Evolutionary conservation across 2,797 vertebrate genomes (phyloP).

Genomic region (Lepilemur septentrionalis): DNA sequence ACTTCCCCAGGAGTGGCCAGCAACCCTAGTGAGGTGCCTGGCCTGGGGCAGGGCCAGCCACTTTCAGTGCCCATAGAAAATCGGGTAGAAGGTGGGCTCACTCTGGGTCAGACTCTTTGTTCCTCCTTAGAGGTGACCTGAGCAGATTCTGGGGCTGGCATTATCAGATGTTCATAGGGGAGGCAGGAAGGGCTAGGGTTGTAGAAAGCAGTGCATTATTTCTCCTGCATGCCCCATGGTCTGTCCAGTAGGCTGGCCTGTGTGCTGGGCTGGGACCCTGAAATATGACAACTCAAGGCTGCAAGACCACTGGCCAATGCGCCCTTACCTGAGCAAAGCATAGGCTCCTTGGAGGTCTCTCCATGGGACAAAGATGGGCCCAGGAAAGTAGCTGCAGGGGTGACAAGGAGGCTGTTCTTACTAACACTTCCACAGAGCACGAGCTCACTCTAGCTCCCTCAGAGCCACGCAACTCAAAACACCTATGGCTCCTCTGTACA

Average conservation of each 20-base stretch:
- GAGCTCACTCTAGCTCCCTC: neutral
- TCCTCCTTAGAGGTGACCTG: neutral
- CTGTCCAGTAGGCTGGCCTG: neutral
- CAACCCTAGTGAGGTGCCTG: neutral
- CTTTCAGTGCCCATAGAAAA: neutral
- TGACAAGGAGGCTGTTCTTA: neutral
- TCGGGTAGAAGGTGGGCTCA: neutral
- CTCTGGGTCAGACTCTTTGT: neutral
- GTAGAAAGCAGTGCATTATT: neutral
- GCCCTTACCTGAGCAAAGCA: neutral
- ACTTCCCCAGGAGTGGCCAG: neutral
- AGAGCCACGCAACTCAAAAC: neutral
- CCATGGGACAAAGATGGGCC: neutral
- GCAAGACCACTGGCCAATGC: neutral
- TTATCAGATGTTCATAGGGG: neutral
- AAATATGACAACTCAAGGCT: constrained; percentile 5
- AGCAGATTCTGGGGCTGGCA: neutral
- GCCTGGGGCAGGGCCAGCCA: neutral
- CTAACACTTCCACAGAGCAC: neutral
- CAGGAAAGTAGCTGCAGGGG: neutral
- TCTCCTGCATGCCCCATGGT: neutral
- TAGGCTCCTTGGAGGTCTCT: constrained; percentile 1
- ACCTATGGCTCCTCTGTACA: neutral
- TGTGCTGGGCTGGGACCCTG: neutral
- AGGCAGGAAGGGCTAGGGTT: neutral